Evolutionary conservation across 2,888 invertebrate species (phyloP), one percentile per base, ranked within the genome.

Genomic region (Nomada fabriciana): DNA sequence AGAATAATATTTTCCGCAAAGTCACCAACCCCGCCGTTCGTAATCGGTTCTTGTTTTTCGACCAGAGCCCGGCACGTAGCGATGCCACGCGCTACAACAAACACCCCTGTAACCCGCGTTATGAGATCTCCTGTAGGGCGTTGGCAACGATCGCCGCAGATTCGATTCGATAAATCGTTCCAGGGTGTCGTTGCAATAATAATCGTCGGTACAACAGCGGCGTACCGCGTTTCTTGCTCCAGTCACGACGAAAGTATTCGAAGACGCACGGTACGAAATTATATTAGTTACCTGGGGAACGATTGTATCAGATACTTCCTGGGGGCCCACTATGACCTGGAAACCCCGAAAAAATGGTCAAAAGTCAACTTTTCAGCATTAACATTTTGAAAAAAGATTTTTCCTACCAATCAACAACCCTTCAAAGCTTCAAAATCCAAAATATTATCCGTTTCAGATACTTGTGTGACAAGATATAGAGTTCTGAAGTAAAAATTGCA

Each of bases 1-100:
- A 69, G 84, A 83, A 88, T 77, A 87, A 86, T 83, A 81, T 83
- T 87, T 86, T 76, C 67, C 81, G 77, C 84, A 60, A 68, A 84
- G 79, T 81, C 82, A 73, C 59, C 57, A 55, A 25, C 50, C 72
- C 36, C n/a, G 42, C 18, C 68, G 36, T 76, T 43, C 73, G 63
- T 76, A 79, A 84, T 84, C 84, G 79, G 77, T 72, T 76, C 76
- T 72, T 83, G 72, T 77, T 80, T 79, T 69, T 64, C 72, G 55
- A 43, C 43, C 67, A 53, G 73, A 55, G 57, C 57, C 29, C 36
- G 60, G 65, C 59, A 18, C 47, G 55, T 68, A 29, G 29, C 36
- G 0, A 7, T 57, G 25, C n/a, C 25, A 23, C 53, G 42, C 23
- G 57, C n/a, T 4, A 23, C 65, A 55, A 55, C 61, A 64, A 86